Evolutionary conservation across 37 sponge, comb jelly and placozoan species (phyloP), one percentile per base, ranked within the genome.

Genomic region (Aplysina aerophoba): DNA sequence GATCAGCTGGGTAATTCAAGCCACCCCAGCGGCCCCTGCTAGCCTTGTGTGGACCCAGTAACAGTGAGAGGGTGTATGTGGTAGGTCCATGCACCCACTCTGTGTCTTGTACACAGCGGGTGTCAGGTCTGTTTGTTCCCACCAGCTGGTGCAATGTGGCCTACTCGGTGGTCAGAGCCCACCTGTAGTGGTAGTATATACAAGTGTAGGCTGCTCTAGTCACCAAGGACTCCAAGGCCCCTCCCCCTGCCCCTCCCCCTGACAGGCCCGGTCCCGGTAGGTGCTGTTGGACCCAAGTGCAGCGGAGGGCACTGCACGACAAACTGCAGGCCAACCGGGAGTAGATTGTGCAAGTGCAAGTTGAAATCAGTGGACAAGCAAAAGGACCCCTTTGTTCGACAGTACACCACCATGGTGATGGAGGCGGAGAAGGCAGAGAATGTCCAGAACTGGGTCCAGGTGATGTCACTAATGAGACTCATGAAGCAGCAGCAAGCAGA

Each of bases 401-500:
- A 82, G 81, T 58, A 90, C 58, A 33, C 90, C 59, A 85, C 81
- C 19, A 72, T 64, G 27, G 88, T 90, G 31, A 71, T 69, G 30
- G 91, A 88, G 25, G 79, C 72, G n/a, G 64, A 62, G 81, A 84
- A 85, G 38, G 55, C 84, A 24, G 94, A 93, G 72, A 78, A 67
- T 34, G 74, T 78, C 8, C 85, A 93, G 78, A 85, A 88, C 19
- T 85, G 94, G 85, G 87, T 59, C 58, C 88, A 90, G 33, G 85
- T 84, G n/a, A 93, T 88, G 74, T 84, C 88, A n/a, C 86, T 90
- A 21, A 84, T 87, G 64, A 86, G 82, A 63, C 89, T 85, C 82
- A 73, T 93, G 66, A 86, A 87, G 85, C 63, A 79, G 50, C 90
- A 93, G 63, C 88, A 93, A 69, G 87, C 65, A 34, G 90, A 93